Evolutionary conservation across 2,797 vertebrate genomes (phyloP).

Genomic region (Chiropotes sagulatus): DNA sequence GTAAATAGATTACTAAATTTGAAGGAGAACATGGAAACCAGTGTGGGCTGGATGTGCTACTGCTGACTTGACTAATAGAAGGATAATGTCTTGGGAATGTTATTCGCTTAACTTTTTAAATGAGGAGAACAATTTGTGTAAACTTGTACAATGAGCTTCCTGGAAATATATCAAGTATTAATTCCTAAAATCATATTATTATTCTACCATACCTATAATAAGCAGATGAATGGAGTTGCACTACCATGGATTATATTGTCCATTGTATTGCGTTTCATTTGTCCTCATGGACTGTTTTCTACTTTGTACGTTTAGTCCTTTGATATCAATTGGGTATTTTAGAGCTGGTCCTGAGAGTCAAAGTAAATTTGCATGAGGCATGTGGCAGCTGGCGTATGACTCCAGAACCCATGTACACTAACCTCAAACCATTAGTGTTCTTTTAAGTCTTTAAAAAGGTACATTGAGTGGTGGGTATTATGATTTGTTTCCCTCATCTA

Average conservation of each 20-base stretch:
- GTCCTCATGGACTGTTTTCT: constrained; percentile 15
- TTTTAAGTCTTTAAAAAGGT: neutral
- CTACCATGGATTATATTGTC: neutral
- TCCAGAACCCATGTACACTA: neutral
- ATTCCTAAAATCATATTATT: constrained; percentile 30
- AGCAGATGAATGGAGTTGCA: neutral
- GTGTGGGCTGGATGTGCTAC: neutral
- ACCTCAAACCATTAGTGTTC: neutral
- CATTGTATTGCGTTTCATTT: constrained; percentile 23
- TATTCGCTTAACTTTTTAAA: constrained; percentile 27
- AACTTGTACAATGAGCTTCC: neutral
- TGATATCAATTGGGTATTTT: neutral
- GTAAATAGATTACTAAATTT: neutral
- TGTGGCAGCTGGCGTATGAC: neutral
- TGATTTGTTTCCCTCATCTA: neutral
- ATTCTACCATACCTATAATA: neutral
- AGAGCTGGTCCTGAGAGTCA: neutral
- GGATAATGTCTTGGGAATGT: neutral
- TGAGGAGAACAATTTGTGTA: neutral
- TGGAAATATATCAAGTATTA: constrained; percentile 12
- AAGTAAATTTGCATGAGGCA: neutral
- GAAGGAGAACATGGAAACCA: neutral
- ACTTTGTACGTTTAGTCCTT: neutral
- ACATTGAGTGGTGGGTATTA: neutral
- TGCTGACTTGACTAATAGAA: constrained; percentile 26